Percentiles rank a stretch among this genome's conserved stretches.
Evolutionary conservation across 2,113 vertebrate species (phyloP).

Genomic region (Callithrix jacchus): DNA sequence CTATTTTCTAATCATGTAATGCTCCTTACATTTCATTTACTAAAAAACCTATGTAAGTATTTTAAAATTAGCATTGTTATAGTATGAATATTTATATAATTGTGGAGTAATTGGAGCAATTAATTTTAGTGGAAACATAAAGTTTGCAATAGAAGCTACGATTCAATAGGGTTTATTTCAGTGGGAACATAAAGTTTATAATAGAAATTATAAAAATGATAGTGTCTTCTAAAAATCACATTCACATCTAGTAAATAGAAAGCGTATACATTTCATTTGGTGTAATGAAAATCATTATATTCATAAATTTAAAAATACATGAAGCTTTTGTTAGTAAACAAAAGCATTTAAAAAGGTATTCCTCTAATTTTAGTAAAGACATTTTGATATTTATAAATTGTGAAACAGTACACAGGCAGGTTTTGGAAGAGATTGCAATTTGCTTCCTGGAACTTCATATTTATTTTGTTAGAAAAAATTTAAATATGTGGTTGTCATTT

Average conservation of each 20-base stretch:
- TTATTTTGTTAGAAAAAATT: conserved; percentile 47
- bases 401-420: neutral
- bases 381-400: conserved; percentile 25
- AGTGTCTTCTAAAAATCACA: neutral
- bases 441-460: neutral
- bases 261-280: neutral
- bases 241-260: conserved; percentile 28
- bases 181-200: neutral
- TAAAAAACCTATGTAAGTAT: neutral
- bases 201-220: conserved; percentile 2
- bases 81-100: conserved; percentile 2
- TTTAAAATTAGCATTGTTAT: conserved; percentile 17
- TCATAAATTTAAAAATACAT: conserved; percentile 48
- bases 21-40: conserved; percentile 17
- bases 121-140: conserved; percentile 3
- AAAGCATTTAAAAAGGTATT: conserved; percentile 22
- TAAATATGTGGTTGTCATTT: neutral
- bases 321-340: conserved; percentile 34
- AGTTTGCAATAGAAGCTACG: neutral
- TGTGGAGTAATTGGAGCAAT: neutral
- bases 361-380: neutral
- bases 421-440: conserved; percentile 15
- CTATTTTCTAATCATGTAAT: conserved; percentile 17
- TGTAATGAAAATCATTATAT: neutral
- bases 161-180: conserved; percentile 8